Evolutionary conservation across 2,113 vertebrate species (phyloP).

Genomic region (Trematomus loennbergii): DNA sequence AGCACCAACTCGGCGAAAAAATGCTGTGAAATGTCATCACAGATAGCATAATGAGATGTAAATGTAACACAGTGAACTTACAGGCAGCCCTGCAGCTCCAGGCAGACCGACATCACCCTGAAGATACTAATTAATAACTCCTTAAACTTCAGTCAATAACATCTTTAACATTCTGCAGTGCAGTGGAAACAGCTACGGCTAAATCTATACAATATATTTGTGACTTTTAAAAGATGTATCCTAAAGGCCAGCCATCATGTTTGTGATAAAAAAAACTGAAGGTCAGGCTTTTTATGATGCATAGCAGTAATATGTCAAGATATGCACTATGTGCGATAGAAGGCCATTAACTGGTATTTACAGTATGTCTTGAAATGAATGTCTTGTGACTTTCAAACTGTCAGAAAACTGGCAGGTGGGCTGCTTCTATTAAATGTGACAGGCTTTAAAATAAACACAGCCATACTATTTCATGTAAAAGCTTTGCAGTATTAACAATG

Average conservation of each 20-base stretch:
- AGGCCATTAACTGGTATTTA: slow-evolving; percentile 64
- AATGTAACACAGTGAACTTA: slow-evolving; percentile 71
- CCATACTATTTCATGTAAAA: slow-evolving; percentile 52
- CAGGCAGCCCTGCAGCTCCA: slow-evolving; percentile 69
- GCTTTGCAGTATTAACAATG: slow-evolving; percentile 63
- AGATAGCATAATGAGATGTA: slow-evolving; percentile 48
- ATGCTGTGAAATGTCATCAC: slow-evolving; percentile 55
- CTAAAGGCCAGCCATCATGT: slow-evolving; percentile 25
- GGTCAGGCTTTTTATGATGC: slow-evolving; percentile 38
- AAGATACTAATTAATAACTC: slow-evolving; percentile 29
- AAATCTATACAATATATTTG: slow-evolving; percentile 18
- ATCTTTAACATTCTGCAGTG: slow-evolving; percentile 16
- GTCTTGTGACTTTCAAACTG: slow-evolving; percentile 55
- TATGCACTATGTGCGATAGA: slow-evolving; percentile 12
- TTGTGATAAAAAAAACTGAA: slow-evolving; percentile 49
- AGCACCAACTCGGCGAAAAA: slow-evolving; percentile 26
- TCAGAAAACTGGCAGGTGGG: slow-evolving; percentile 58
- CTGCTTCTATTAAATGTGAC: slow-evolving; percentile 59
- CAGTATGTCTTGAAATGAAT: slow-evolving; percentile 63
- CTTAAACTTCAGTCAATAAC: slow-evolving; percentile 10
- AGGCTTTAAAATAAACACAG: slow-evolving; percentile 74
- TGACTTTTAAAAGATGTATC: slow-evolving; percentile 22
- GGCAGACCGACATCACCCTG: slow-evolving; percentile 79
- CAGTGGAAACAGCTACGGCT: background rate
- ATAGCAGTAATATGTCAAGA: slow-evolving; percentile 26